A percentile compares a stretch with the other conserved stretches of the same genome.
Conservation (phyloP, 2,888 invertebrate genomes). For the Dasysyrphus tricinctus region DNA sequence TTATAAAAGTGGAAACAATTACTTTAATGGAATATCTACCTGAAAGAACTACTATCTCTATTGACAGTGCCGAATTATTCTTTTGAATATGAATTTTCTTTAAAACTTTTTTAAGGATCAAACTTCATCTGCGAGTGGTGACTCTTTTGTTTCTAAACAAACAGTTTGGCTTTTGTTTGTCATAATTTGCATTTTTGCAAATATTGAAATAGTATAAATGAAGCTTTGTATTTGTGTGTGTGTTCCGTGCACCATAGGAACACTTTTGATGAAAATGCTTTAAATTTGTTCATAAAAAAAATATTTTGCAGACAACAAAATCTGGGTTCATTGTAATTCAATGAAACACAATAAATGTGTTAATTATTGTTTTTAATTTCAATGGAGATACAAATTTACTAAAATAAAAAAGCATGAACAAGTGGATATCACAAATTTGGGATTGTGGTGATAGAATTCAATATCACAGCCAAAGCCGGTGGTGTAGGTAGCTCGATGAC, state of each 20-base stretch:
- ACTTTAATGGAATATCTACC: neutral
- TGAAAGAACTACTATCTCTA: neutral
- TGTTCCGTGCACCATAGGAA: no score
- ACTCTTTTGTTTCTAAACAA: neutral
- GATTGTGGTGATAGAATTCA: no score
- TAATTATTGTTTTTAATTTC: neutral
- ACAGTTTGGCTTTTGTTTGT: neutral
- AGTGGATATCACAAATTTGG: no score
- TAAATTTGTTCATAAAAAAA: neutral
- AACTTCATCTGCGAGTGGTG: neutral
- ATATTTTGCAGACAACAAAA: neutral
- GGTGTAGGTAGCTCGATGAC: no score
- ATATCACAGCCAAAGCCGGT: no score
- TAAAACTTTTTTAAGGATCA: neutral
- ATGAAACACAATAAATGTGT: neutral
- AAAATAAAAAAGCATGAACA: no score
- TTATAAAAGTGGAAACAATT: neutral
- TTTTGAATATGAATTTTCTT: neutral
- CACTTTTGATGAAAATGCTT: neutral
- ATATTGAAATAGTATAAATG: neutral
- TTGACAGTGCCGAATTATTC: neutral
- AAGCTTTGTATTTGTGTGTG: neutral
- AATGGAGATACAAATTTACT: neutral
- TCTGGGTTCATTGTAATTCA: neutral
- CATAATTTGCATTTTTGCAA: neutral